Evolutionary conservation across 2,113 vertebrate species (phyloP), one percentile per base, ranked within the genome.

Genomic region (Saimiri boliviensis): DNA sequence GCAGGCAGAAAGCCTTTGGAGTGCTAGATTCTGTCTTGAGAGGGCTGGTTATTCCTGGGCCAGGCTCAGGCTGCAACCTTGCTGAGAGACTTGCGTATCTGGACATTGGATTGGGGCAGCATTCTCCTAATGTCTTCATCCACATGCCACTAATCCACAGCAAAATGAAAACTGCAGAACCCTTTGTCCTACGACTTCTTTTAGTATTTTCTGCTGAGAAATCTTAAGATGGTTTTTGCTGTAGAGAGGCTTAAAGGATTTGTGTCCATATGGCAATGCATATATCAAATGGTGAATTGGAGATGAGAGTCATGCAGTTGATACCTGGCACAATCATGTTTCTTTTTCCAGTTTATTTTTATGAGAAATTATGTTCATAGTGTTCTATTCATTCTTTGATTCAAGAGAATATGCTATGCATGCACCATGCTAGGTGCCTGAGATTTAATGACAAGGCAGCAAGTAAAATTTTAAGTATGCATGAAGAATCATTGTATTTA

Each of bases 371-470:
- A 8, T 37, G 0, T 84, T 8, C 20, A 0, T 45, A 66, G 47
- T 73, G 45, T 66, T 82, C n/a, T 94, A 13, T 86, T 93, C 20
- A 32, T 76, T 94, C 71, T 93, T 79, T 94, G 16, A 32, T 42
- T 89, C 23, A 91, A 58, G 68, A 84, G 60, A 3, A 13, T 56
- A 49, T 94, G 8, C 76, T 94, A 49, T 60, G 37, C 37, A 52
- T 82, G 23, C 5, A 52, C 27, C 37, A 20, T 82, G 11, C 6
- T 68, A 60, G 70, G 30, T 91, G 30, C 25, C 85, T 42, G 63
- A 45, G 63, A 91, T 73, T 84, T 63, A 74, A 71, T 96, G 58
- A 68, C 56, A 63, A 52, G 30, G 7, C 80, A 79, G 4, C 63
- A 20, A 73, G 20, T 84, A 88, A 87, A 60, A 89, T 74, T 89